Evolutionary conservation across 2,797 vertebrate genomes (phyloP).

Genomic region (Peromyscus attwateri): DNA sequence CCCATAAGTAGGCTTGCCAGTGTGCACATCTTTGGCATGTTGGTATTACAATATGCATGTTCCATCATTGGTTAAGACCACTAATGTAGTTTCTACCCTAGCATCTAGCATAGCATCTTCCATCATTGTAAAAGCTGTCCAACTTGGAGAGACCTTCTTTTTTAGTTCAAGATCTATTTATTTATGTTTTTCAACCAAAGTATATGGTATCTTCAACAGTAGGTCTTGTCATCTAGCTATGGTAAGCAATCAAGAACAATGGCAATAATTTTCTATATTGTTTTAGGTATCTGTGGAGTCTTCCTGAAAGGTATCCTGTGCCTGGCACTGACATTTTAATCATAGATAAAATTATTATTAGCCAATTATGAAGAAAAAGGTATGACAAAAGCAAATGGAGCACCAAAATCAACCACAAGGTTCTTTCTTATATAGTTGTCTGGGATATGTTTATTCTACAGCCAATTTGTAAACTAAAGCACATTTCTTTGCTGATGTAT

Average conservation of each 20-base stretch:
- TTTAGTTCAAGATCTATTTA: not conserved
- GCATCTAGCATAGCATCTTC: not conserved
- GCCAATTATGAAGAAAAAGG: not conserved
- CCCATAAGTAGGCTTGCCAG: not conserved
- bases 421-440: not conserved
- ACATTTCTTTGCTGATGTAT: not conserved
- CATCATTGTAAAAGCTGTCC: not conserved
- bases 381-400: not conserved
- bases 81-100: not conserved
- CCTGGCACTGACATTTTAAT: not conserved
- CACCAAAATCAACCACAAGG: not conserved
- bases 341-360: not conserved
- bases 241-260: not conserved
- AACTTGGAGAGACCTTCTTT: not conserved
- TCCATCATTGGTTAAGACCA: not conserved
- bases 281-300: not conserved
- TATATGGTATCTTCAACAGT: not conserved
- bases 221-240: not conserved
- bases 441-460: not conserved
- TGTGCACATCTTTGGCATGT: not conserved
- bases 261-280: not conserved
- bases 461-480: not conserved
- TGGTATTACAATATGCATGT: not conserved
- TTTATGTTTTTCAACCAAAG: not conserved
- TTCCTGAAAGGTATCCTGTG: not conserved